Conservation (phyloP, 2,797 vertebrate genomes). For the Enteromius viviparus region DNA sequence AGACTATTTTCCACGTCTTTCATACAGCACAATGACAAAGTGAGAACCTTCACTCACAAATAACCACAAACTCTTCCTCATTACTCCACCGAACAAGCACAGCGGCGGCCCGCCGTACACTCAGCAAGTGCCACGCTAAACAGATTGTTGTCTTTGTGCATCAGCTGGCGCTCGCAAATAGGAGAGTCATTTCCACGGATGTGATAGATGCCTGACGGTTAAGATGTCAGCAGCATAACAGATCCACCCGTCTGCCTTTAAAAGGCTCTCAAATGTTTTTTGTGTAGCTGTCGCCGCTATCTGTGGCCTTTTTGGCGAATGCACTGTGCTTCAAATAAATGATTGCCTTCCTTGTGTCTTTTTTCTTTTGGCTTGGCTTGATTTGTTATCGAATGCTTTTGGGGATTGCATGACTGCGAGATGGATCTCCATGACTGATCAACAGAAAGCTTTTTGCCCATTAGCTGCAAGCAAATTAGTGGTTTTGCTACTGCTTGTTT, state of each 20-base stretch:
- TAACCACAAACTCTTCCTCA: slow-evolving; percentile 42
- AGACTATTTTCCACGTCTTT: slow-evolving; percentile 45
- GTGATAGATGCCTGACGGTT: slow-evolving; percentile 54
- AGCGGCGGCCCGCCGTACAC: slow-evolving; percentile 14
- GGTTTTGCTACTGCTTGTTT: not conserved
- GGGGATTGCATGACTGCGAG: not conserved
- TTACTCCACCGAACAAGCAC: slow-evolving; percentile 37
- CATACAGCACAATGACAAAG: slow-evolving; percentile 41
- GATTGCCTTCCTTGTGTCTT: slow-evolving; percentile 26
- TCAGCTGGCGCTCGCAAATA: slow-evolving; percentile 52
- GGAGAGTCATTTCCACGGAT: slow-evolving; percentile 45
- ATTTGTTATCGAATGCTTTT: slow-evolving; percentile 24
- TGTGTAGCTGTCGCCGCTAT: slow-evolving; percentile 14
- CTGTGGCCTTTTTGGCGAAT: slow-evolving; percentile 12
- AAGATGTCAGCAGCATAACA: slow-evolving; percentile 56
- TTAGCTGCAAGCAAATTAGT: slow-evolving; percentile 18
- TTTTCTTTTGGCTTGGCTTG: slow-evolving; percentile 16
- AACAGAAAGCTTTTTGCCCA: not conserved
- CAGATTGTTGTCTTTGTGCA: slow-evolving; percentile 52
- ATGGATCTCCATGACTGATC: not conserved
- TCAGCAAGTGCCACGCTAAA: slow-evolving; percentile 35
- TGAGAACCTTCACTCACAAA: slow-evolving; percentile 26
- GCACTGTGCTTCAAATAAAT: slow-evolving; percentile 14
- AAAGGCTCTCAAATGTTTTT: slow-evolving; percentile 28
- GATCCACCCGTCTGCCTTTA: slow-evolving; percentile 36